Percentiles rank a stretch among this genome's conserved stretches.
Evolutionary conservation across 2,797 vertebrate genomes (phyloP).

Genomic region (Eptatretus atami): DNA sequence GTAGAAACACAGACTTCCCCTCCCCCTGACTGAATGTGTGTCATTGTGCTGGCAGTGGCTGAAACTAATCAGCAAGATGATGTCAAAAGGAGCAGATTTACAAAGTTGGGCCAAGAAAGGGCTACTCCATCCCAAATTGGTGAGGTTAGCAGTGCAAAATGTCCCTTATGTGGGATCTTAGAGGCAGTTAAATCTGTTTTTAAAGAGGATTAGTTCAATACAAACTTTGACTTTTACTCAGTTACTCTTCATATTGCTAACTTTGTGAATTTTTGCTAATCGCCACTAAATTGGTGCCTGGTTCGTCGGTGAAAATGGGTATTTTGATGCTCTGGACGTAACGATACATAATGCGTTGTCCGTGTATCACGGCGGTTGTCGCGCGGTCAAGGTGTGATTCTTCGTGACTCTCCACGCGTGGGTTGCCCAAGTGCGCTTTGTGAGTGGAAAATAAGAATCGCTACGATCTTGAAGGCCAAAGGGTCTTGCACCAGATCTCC

Average conservation of each 20-base stretch:
- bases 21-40: no score
- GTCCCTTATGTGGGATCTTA: no score
- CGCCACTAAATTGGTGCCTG: not conserved
- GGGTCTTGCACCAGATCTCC: constrained; percentile 74
- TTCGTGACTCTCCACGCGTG: constrained; percentile 93
- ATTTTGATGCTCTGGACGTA: no score
- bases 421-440: constrained; percentile 86
- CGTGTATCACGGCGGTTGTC: no score
- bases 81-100: constrained; percentile 97
- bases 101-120: constrained; percentile 91
- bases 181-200: no score
- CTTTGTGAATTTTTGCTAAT: no score
- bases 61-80: constrained; percentile 87
- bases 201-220: no score
- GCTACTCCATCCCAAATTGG: constrained; percentile 87
- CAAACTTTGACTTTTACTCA: no score
- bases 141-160: constrained; percentile 16
- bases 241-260: no score
- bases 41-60: constrained; percentile 34
- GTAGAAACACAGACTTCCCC: no score
- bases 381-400: constrained; percentile 44
- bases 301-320: no score
- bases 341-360: no score
- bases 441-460: constrained; percentile 93
- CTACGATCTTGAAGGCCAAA: constrained; percentile 89